Evolutionary conservation across 2,113 vertebrate genomes (phyloP).

Genomic region (Larimichthys polyactis): DNA sequence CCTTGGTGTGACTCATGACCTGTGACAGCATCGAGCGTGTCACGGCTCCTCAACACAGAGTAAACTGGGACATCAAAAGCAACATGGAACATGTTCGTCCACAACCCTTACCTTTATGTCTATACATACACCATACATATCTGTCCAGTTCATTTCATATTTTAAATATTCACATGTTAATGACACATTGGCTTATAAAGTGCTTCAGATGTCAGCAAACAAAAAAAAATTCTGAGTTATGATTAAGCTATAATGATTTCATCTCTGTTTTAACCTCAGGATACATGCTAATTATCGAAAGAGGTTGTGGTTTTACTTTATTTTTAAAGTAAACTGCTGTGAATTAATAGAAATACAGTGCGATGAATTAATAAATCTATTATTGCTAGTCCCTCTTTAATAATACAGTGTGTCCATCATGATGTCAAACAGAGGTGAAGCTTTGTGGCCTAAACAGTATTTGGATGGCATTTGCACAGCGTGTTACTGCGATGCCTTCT

Average conservation of each 20-base stretch:
- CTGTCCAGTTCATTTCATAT: neutral
- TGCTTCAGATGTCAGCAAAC: neutral
- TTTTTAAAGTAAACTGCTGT: neutral
- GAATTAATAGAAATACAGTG: neutral
- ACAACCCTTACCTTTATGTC: neutral
- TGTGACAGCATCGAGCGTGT: conserved; percentile 22
- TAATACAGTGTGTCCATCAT: neutral
- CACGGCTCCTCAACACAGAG: conserved; percentile 7
- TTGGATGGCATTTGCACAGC: neutral
- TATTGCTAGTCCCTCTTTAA: neutral
- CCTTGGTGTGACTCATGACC: conserved; percentile 39
- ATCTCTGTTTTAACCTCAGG: conserved; percentile 4
- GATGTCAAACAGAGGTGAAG: neutral
- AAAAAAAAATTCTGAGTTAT: neutral
- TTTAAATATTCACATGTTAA: neutral
- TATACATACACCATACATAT: neutral
- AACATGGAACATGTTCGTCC: conserved; percentile 26
- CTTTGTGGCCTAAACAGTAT: neutral
- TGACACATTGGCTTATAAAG: neutral
- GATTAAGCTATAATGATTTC: neutral
- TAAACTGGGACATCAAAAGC: conserved; percentile 42
- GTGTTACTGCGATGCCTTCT: conserved; percentile 44
- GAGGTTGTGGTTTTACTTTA: neutral
- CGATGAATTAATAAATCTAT: neutral
- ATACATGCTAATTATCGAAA: neutral